Evolutionary conservation across 1,140 invertebrate species (phyloP), one percentile per base, ranked within the genome.

Genomic region (Antheraea pernyi): DNA sequence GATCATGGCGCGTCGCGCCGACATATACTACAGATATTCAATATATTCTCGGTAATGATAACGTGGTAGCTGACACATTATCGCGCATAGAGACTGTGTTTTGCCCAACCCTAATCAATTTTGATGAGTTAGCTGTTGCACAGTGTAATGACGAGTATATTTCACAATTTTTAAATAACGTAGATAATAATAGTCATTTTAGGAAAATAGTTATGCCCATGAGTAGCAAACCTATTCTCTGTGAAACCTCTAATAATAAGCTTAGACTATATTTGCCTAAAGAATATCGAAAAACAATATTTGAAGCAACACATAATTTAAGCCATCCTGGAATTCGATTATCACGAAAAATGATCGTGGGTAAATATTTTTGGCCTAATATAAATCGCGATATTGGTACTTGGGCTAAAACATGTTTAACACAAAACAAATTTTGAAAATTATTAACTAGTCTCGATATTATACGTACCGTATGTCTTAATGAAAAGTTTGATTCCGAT

Each of bases 351-450:
- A 19, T 71, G 30, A 61, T 71, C 3, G 9, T n/a, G 2, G 16
- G 62, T 42, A 71, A 58, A 63, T 71, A 46, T 42, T 71, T 67
- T 62, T 71, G 69, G 63, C 65, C 69, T 16, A 19, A 30, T 22
- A 71, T 67, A 64, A 71, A 71, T 19, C 36, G 22, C 37, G 69
- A 93, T 3, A 71, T 93, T 7, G 39, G 65, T 19, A 77, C 63
- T 13, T 69, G 85, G 10, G 72, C 72, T n/a, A 89, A 80, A 64
- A 46, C 58, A 8, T 91, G 75, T 59, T 36, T 65, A 46, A 4
- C 42, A n/a, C n/a, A n/a, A n/a, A n/a, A n/a, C n/a, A n/a, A n/a
- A n/a, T n/a, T n/a, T n/a, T n/a, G n/a, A n/a, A n/a, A n/a, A n/a
- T n/a, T n/a, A n/a, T n/a, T n/a, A n/a, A n/a, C n/a, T n/a, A n/a